Percentiles rank a stretch among this genome's conserved stretches.
These are phyloP conservation scores for Isaurus tuberculatus DNA, from an alignment of 92 coral and sea anemone genomes.

Conservation along the genomic window DNA sequence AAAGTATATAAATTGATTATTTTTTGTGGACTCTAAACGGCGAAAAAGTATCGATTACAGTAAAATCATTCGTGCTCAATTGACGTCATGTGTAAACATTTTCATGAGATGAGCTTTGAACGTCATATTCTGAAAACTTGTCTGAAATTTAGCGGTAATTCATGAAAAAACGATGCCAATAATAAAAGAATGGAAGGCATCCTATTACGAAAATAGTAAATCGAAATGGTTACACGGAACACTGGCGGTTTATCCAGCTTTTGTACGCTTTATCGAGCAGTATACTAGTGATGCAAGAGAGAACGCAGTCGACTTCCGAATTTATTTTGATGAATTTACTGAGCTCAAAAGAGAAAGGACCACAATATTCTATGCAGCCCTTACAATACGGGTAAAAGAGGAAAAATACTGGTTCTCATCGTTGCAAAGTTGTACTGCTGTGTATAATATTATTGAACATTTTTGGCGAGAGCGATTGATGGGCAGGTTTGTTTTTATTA, in stretches of 20 bases:
- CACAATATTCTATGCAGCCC: constrained; percentile 77
- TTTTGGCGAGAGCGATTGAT: constrained; percentile 93
- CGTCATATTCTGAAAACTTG: neutral
- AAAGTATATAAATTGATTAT: neutral
- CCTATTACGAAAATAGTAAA: constrained; percentile 77
- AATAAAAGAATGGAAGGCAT: constrained; percentile 90
- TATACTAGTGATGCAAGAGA: constrained; percentile 42
- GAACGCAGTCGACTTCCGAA: constrained; percentile 63
- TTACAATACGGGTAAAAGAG: constrained; percentile 70
- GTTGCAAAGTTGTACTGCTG: constrained; percentile 76
- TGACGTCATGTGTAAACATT: constrained; percentile 34
- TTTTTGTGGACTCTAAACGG: neutral
- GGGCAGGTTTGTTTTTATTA: constrained; percentile 65
- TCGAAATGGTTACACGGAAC: constrained; percentile 86
- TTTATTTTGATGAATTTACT: constrained; percentile 76
- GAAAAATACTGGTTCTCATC: constrained; percentile 96
- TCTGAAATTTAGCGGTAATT: too few species aligned
- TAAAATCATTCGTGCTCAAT: constrained; percentile 1
- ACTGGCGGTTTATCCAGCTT: constrained; percentile 67
- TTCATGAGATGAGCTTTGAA: neutral
- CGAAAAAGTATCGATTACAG: constrained; percentile 27
- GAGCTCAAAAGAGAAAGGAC: constrained; percentile 87
- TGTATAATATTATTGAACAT: constrained; percentile 85
- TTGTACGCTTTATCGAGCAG: constrained; percentile 76
- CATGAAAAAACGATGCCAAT: constrained; percentile 56